Conservation (phyloP, 2,797 vertebrate species). For the Pelodytes ibericus region DNA sequence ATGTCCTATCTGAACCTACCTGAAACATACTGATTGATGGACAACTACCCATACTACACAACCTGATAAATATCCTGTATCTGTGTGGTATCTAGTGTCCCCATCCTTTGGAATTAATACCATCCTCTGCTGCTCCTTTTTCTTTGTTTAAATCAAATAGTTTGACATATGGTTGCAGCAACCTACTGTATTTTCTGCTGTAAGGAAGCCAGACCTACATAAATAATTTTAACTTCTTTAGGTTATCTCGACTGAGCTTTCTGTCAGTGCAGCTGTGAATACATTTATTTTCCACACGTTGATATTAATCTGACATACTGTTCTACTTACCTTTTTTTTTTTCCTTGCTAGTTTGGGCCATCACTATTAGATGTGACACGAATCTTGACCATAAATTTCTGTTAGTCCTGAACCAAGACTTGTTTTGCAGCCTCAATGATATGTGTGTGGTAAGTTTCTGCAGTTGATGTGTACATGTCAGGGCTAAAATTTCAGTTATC, state of each 20-base stretch:
- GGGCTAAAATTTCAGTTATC: constrained; percentile 77
- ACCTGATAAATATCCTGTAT: constrained; percentile 7
- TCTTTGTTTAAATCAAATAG: not conserved
- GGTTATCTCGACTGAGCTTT: not conserved
- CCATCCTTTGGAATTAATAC: not conserved
- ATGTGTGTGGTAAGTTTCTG: constrained; percentile 17
- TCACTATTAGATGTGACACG: constrained; percentile 26
- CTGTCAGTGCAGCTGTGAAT: not conserved
- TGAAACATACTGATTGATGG: constrained; percentile 32
- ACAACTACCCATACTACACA: not conserved
- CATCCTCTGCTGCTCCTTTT: not conserved
- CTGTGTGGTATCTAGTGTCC: not conserved
- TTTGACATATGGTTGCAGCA: not conserved
- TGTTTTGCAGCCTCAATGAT: constrained; percentile 26
- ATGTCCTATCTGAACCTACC: constrained; percentile 4
- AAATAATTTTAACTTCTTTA: not conserved
- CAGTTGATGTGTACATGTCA: constrained; percentile 68
- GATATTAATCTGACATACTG: constrained; percentile 2
- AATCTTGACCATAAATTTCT: not conserved
- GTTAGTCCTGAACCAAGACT: not conserved
- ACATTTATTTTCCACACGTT: not conserved
- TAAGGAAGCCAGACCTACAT: not conserved
- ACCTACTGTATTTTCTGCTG: not conserved
- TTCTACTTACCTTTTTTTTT: constrained; percentile 3
- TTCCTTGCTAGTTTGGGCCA: not conserved